phyloP scores from a whole-genome alignment of 2,797 vertebrate genomes.

The Macropodus opercularis region DNA sequence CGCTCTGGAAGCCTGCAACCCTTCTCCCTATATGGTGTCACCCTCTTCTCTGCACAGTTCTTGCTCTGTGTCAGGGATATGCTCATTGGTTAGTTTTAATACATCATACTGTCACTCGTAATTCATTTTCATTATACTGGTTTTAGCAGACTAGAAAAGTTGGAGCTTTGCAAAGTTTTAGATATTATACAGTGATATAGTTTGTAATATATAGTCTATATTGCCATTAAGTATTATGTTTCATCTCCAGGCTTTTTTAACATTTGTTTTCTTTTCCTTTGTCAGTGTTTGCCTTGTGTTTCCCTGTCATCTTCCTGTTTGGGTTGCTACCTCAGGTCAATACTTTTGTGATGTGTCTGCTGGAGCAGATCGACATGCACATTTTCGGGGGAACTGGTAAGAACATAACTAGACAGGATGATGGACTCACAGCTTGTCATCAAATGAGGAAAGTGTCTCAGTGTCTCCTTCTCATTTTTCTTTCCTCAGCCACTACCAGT shows the following conservation, averaged over 20 bases:
- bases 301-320: slow-evolving; percentile 90
- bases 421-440: neutral
- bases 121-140: neutral
- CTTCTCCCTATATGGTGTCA: slow-evolving; percentile 88
- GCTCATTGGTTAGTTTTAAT: slow-evolving; percentile 82
- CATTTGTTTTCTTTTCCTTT: neutral
- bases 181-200: too few species aligned
- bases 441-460: neutral
- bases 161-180: neutral
- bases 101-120: neutral
- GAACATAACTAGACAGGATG: slow-evolving; percentile 3
- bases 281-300: slow-evolving; percentile 90
- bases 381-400: slow-evolving; percentile 92
- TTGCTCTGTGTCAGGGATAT: slow-evolving; percentile 88
- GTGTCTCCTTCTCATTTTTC: neutral
- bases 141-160: neutral
- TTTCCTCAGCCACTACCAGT: slow-evolving; percentile 87
- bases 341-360: slow-evolving; percentile 93
- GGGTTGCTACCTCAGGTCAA: slow-evolving; percentile 94
- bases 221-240: too few species aligned
- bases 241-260: neutral
- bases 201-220: too few species aligned
- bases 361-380: slow-evolving; percentile 94
- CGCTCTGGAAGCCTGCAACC: slow-evolving; percentile 81
- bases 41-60: slow-evolving; percentile 88